phyloP scores from a whole-genome alignment of 2,113 vertebrate genomes.

The Corydoras sp. region DNA sequence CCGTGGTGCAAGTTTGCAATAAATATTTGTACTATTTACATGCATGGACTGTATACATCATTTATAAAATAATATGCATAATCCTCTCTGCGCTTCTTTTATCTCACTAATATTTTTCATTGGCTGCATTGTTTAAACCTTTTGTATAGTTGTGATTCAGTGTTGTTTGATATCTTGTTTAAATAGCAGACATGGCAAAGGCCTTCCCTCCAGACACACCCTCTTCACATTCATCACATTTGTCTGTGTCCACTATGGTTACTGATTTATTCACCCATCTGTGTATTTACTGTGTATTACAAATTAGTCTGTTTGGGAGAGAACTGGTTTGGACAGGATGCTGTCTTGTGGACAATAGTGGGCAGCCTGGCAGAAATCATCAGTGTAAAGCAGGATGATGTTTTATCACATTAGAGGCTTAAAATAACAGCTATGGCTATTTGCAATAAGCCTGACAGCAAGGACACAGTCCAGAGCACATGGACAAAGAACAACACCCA shows the following conservation, averaged over 20 bases:
- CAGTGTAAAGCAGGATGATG: conserved; percentile 17
- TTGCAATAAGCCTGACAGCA: conserved; percentile 25
- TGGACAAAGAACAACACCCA: neutral
- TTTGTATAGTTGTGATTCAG: too few relatives aligned
- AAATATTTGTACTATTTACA: too few relatives aligned
- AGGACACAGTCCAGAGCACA: conserved; percentile 17
- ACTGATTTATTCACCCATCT: conserved; percentile 23
- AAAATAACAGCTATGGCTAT: conserved; percentile 32
- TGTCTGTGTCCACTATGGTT: conserved; percentile 2
- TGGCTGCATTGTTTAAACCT: too few relatives aligned
- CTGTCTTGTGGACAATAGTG: conserved; percentile 2
- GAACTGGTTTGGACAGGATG: neutral
- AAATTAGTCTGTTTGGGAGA: conserved; percentile 9
- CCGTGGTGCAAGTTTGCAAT: too few relatives aligned
- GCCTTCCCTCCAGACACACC: too few relatives aligned
- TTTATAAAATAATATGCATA: too few relatives aligned
- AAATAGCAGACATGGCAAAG: too few relatives aligned
- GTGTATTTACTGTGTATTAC: conserved; percentile 2
- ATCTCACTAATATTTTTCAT: too few relatives aligned
- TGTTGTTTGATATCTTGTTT: too few relatives aligned
- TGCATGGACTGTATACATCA: too few relatives aligned
- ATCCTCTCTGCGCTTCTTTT: too few relatives aligned
- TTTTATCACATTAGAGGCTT: conserved; percentile 37
- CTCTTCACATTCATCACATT: neutral
- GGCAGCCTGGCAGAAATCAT: conserved; percentile 16